phyloP scores from a whole-genome alignment of 1,140 invertebrate species.

The Drosophila micromelanica region DNA sequence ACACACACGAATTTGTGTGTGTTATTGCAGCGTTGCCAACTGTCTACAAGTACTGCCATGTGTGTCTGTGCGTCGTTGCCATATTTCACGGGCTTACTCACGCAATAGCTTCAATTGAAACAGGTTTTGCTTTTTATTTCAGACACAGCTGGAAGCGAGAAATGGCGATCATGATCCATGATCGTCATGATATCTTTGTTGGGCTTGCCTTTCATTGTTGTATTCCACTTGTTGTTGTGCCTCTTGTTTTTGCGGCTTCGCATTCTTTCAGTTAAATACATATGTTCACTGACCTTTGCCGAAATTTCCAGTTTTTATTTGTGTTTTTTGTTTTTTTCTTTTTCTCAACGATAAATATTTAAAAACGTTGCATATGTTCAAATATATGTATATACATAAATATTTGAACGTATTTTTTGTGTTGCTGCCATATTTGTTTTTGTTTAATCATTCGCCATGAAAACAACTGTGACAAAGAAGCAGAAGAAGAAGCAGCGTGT shows the following conservation, averaged over 20 bases:
- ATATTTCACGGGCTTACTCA: constrained; percentile 65
- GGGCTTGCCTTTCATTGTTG: constrained; percentile 33
- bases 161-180: constrained; percentile 58
- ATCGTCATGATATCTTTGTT: constrained; percentile 44
- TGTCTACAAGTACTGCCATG: constrained; percentile 39
- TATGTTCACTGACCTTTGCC: constrained; percentile 80
- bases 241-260: constrained; percentile 19
- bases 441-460: constrained; percentile 38
- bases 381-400: constrained; percentile 35
- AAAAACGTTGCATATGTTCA: constrained; percentile 34
- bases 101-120: constrained; percentile 72
- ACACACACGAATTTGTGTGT: not conserved
- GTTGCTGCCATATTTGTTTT: constrained; percentile 40
- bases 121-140: constrained; percentile 46
- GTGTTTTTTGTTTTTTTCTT: constrained; percentile 22
- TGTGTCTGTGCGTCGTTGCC: constrained; percentile 61
- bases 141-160: constrained; percentile 3
- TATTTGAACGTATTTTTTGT: constrained; percentile 36
- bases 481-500: constrained; percentile 1
- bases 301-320: constrained; percentile 65
- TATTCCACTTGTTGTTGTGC: constrained; percentile 54
- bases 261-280: constrained; percentile 65
- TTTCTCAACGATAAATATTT: not conserved
- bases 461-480: constrained; percentile 27
- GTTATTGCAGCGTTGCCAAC: constrained; percentile 46